Percentiles rank a stretch among this genome's conserved stretches.
Evolutionary conservation across 92 coral and sea anemone species (phyloP).

Genomic region (Zoanthus sansibaricus): DNA sequence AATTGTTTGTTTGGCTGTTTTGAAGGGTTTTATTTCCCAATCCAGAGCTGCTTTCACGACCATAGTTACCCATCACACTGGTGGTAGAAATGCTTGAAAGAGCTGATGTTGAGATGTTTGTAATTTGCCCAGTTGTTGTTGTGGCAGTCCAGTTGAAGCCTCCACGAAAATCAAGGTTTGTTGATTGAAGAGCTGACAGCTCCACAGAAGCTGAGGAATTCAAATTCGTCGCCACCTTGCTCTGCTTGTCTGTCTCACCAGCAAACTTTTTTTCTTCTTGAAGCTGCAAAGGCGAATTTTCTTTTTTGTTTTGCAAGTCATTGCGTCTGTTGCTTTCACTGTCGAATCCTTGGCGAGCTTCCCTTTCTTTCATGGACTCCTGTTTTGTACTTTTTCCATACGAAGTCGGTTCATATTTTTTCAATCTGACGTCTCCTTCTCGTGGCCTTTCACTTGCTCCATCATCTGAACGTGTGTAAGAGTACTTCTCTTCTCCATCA

Average conservation of each 20-base stretch:
- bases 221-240: background rate
- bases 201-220: background rate
- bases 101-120: background rate
- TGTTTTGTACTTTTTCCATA: background rate
- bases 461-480: too few species aligned
- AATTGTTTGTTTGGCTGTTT: background rate
- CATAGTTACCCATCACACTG: background rate
- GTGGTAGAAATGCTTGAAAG: background rate
- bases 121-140: background rate
- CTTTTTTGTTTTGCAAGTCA: too few species aligned
- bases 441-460: background rate
- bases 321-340: too few species aligned
- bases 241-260: background rate
- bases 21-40: background rate
- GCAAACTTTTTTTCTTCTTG: too few species aligned
- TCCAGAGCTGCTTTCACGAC: too few species aligned
- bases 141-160: background rate
- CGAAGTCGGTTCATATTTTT: background rate
- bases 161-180: background rate
- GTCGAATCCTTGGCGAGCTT: too few species aligned
- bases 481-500: background rate
- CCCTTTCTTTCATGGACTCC: too few species aligned
- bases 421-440: background rate
- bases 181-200: background rate
- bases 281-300: too few species aligned